Base-by-base conservation (phyloP, 2,888 invertebrate genomes). In the Cistogaster globosa region DNA sequence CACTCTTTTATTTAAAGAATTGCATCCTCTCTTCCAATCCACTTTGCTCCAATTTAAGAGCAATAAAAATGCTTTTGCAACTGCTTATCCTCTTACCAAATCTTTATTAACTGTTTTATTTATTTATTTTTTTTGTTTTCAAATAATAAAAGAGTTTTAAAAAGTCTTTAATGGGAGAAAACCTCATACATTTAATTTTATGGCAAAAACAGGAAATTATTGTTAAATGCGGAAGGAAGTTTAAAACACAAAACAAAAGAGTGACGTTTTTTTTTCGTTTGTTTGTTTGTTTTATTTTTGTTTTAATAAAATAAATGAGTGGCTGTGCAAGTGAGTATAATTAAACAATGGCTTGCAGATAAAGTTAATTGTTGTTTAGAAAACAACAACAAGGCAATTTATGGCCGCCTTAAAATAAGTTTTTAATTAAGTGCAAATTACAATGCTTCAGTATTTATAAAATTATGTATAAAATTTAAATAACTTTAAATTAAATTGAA, bases 191-290 rank as follows among this genome's bases (percentile, higher is more conserved):
- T 45, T 53, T 51, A 45, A 36, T 71, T 62, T 77, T 79, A 80
- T 80, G 80, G 62, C 12, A 57, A 79, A 74, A 67, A 71, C 65
- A 80, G 80, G 76, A 76, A 84, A 80, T 67, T 63, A 55, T 60
- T 76, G 69, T 67, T 76, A 81, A 77, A 85, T 74, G 74, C 81
- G 81, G 84, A 85, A 85, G 84, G 84, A 85, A 85, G 81, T 69
- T 80, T 51, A 65, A 65, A 79, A 72, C 48, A 57, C 38, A 80
- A 67, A 51, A 53, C 60, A 60, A 58, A 48, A 77, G 68, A 20
- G 57, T 11, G 42, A 53, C 32, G 2, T 53, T 42, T 51, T 5
- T 16, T 62, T 69, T 67, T 16, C 12, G 12, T 42, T 42, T 42
- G 7, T 42, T 12, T 42, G 42, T 42, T 12, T 42, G 3, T 32